phyloP scores from a whole-genome alignment of 2,113 vertebrate genomes.

The Pungitius pungitius region DNA sequence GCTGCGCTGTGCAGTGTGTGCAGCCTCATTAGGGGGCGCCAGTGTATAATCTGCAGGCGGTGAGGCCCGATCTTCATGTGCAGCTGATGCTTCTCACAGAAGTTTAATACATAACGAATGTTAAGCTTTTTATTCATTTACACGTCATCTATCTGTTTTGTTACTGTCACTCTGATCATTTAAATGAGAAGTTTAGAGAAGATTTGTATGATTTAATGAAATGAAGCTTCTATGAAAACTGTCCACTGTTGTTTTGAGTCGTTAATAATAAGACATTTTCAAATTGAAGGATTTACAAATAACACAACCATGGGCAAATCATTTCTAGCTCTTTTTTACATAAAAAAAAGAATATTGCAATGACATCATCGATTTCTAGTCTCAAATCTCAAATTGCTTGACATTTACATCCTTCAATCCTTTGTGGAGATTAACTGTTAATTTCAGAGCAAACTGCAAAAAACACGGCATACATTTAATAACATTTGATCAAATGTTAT shows the following conservation, averaged over 20 bases:
- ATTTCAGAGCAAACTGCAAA: neutral
- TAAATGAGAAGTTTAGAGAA: neutral
- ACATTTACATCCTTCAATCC: neutral
- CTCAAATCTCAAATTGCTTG: neutral
- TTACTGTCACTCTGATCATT: neutral
- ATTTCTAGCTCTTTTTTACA: neutral
- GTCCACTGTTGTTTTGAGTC: no score
- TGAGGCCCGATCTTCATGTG: neutral
- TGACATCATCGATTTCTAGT: neutral
- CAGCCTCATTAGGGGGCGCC: slow-evolving; percentile 72
- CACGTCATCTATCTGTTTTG: neutral
- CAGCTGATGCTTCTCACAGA: neutral
- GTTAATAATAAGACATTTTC: neutral
- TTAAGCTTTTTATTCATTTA: neutral
- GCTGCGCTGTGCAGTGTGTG: slow-evolving; percentile 43
- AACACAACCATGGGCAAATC: neutral
- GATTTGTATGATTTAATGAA: neutral
- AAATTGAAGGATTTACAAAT: neutral
- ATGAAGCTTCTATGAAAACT: no score
- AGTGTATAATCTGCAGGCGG: slow-evolving; percentile 66
- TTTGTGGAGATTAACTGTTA: neutral
- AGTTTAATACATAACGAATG: no score
- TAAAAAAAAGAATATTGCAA: neutral
- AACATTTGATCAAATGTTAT: neutral
- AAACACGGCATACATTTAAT: neutral